A percentile compares a stretch with the other conserved stretches of the same genome.
Evolutionary conservation across 1,140 invertebrate genomes (phyloP).

Genomic region (Colletes latitarsis): DNA sequence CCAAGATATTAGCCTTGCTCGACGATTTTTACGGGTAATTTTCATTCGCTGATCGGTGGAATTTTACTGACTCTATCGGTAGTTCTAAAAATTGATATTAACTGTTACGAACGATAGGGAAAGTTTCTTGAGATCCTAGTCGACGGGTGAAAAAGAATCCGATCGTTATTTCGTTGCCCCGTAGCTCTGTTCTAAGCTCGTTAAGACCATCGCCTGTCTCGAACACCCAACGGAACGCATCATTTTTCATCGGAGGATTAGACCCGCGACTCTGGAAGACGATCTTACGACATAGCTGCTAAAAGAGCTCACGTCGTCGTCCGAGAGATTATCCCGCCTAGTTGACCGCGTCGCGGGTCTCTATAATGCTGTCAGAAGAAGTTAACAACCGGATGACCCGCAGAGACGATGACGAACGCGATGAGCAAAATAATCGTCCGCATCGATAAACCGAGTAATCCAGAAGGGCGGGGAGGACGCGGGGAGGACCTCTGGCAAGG

Average conservation of each 20-base stretch:
- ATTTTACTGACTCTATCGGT: neutral
- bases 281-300: slow-evolving; percentile 5
- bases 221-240: slow-evolving; percentile 26
- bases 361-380: slow-evolving; percentile 55
- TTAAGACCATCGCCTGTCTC: neutral
- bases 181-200: too few relatives aligned
- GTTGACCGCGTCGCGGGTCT: slow-evolving; percentile 45
- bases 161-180: neutral
- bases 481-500: slow-evolving; percentile 49
- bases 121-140: too few relatives aligned
- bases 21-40: neutral
- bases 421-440: slow-evolving; percentile 65
- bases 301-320: slow-evolving; percentile 20
- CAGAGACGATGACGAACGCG: slow-evolving; percentile 67
- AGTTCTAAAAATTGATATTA: too few relatives aligned
- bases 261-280: neutral
- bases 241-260: slow-evolving; percentile 51
- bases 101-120: too few relatives aligned
- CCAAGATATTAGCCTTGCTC: neutral
- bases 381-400: slow-evolving; percentile 62
- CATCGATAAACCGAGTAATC: slow-evolving; percentile 64
- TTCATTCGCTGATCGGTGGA: neutral
- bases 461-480: slow-evolving; percentile 7
- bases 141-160: neutral
- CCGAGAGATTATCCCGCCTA: slow-evolving; percentile 42